Conservation (phyloP, 2,888 invertebrate species). For the Heliconius cydno region DNA sequence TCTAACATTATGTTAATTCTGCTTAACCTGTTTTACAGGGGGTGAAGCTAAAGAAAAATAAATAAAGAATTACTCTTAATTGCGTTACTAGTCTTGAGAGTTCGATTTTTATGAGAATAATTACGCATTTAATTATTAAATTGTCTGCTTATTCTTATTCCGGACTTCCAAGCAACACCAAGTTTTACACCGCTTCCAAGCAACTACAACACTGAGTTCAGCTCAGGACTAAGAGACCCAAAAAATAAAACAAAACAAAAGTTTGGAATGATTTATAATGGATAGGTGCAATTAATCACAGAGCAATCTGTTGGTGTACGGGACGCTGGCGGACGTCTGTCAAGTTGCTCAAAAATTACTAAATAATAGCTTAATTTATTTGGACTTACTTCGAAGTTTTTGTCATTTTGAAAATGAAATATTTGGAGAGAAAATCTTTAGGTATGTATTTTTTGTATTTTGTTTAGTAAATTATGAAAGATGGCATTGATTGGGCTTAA, state of each 20-base stretch:
- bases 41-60: too few species aligned
- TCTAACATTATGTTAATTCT: too few species aligned
- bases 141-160: neutral
- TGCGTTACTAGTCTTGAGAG: too few species aligned
- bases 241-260: neutral
- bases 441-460: too few species aligned
- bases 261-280: neutral
- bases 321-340: neutral
- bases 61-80: neutral
- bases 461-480: too few species aligned
- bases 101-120: too few species aligned
- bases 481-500: too few species aligned
- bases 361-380: neutral
- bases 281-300: neutral
- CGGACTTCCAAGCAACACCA: too few species aligned
- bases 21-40: too few species aligned
- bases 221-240: neutral
- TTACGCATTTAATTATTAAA: neutral
- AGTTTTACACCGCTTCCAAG: neutral
- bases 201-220: too few species aligned
- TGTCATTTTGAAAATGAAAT: neutral
- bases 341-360: constrained; percentile 5
- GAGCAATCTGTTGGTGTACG: neutral
- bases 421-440: too few species aligned
- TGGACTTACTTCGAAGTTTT: neutral